A percentile compares a stretch with the other conserved stretches of the same genome.
Evolutionary conservation across 2,888 invertebrate genomes (phyloP).

Genomic region (Polydrusus pterygomalis): DNA sequence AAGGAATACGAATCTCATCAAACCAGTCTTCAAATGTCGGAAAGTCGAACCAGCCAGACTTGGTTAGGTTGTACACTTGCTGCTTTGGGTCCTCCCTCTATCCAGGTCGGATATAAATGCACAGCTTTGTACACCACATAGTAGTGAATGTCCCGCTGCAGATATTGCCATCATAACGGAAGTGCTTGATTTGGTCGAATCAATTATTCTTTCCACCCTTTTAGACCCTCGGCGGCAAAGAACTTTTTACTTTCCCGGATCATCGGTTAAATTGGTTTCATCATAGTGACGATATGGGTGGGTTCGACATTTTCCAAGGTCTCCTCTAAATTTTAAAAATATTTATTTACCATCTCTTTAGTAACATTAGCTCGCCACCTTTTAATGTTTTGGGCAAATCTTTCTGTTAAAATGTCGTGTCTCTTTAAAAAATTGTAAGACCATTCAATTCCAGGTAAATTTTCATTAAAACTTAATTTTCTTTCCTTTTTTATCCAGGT

Average conservation of each 20-base stretch:
- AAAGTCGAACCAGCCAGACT: conserved; percentile 50
- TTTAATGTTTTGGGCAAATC: conserved; percentile 47
- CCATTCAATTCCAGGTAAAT: conserved; percentile 35
- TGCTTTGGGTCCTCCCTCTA: too few relatives aligned
- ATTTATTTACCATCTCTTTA: conserved; percentile 45
- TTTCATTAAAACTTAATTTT: conserved; percentile 28
- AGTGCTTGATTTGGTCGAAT: conserved; percentile 54
- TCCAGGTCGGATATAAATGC: conserved; percentile 54
- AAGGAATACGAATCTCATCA: conserved; percentile 26
- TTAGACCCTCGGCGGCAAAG: conserved; percentile 54
- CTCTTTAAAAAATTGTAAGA: conserved; percentile 44
- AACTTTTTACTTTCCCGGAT: conserved; percentile 54
- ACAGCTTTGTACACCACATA: conserved; percentile 55
- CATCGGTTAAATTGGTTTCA: conserved; percentile 55
- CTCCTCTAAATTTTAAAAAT: conserved; percentile 46
- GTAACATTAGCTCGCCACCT: conserved; percentile 43
- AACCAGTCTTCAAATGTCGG: too few relatives aligned
- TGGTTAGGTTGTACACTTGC: conserved; percentile 42
- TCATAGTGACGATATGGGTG: conserved; percentile 51
- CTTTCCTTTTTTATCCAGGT: conserved; percentile 32
- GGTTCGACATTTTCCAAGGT: conserved; percentile 40
- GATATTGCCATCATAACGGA: conserved; percentile 54
- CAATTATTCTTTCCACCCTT: conserved; percentile 52
- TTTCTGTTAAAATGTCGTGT: conserved; percentile 25
- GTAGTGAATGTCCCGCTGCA: conserved; percentile 50